Base-by-base conservation (phyloP, 2,797 vertebrate genomes). In the Hafferia zeledoni region DNA sequence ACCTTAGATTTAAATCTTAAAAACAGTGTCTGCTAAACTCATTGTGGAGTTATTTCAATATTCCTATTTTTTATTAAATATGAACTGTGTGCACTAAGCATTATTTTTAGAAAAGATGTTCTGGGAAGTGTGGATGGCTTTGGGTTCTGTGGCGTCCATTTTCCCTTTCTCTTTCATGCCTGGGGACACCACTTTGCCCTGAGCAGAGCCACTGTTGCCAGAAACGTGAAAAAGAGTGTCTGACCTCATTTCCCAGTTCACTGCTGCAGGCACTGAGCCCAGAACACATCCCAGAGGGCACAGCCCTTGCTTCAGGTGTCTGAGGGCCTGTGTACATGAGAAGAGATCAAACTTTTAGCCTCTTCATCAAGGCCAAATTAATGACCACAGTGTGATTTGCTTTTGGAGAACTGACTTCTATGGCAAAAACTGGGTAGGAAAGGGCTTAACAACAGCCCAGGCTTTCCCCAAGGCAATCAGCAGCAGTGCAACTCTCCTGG, bases 251-350 rank as follows among this genome's bases (percentile, higher is more conserved):
- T 50, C 52, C 35, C 35, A 35, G 37, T 9, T 24, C 15, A 2
- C 2, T 70, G n/a, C 76, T 88, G 37, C 30, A 25, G 56, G 2
- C 5, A 4, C 0, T 0, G n/a, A 74, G 61, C 4, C 52, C 20
- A 9, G 35, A 71, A 35, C 9, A 35, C 2, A 3, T 61, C 47
- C 37, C 1, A 4, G 33, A 53, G 18, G 15, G 15, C 4, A 1
- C 31, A 53, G 61, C 56, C 35, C 46, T 37, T 44, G 39, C 70
- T 64, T 56, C 55, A 37, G 30, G 27, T 1, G 2, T 41, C 13
- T 0, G 6, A 61, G 63, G 33, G 11, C 59, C 30, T 2, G 0
- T 0, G 17, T 12, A 8, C 6, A 3, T 4, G 10, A 35, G 35
- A 43, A n/a, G 27, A 61, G 18, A 20, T 67, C 37, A 27, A 17